Conservation (phyloP, 2,888 invertebrate species). For the Imbricaverruca yamaguchii region DNA sequence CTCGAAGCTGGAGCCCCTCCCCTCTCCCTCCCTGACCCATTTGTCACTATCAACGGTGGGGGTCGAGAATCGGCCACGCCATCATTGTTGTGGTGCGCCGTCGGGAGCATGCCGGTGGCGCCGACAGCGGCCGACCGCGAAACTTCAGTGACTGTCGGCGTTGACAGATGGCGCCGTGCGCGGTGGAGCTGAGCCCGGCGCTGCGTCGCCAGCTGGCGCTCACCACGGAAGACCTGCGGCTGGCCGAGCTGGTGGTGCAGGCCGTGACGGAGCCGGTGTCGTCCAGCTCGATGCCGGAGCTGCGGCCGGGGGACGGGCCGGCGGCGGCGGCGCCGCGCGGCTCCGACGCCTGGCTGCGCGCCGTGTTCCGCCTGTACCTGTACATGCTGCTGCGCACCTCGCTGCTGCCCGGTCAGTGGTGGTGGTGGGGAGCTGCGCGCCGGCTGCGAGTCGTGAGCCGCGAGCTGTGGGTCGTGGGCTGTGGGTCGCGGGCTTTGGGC, state of each 20-base stretch:
- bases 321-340: slow-evolving; percentile 66
- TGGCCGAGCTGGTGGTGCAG: slow-evolving; percentile 83
- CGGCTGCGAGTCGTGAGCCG: background rate
- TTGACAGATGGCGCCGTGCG: slow-evolving; percentile 62
- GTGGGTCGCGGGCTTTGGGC: no score
- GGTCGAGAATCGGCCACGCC: no score
- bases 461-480: background rate
- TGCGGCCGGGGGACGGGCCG: slow-evolving; percentile 78
- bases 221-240: slow-evolving; percentile 89
- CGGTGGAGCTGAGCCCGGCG: slow-evolving; percentile 76
- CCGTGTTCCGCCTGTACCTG: slow-evolving; percentile 71
- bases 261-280: slow-evolving; percentile 72
- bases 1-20: no score
- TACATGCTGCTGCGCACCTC: slow-evolving; percentile 88
- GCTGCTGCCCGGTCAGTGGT: slow-evolving; percentile 38
- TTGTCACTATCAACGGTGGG: no score
- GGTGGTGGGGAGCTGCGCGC: background rate
- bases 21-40: no score
- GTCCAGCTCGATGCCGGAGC: slow-evolving; percentile 74
- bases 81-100: no score
- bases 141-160: background rate
- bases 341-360: slow-evolving; percentile 42
- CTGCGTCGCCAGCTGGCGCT: slow-evolving; percentile 74
- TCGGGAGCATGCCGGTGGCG: no score
- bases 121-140: no score